Percentiles rank a stretch among this genome's conserved stretches.
Evolutionary conservation across 2,113 vertebrate genomes (phyloP).

Genomic region (Mormyrus iriodes): DNA sequence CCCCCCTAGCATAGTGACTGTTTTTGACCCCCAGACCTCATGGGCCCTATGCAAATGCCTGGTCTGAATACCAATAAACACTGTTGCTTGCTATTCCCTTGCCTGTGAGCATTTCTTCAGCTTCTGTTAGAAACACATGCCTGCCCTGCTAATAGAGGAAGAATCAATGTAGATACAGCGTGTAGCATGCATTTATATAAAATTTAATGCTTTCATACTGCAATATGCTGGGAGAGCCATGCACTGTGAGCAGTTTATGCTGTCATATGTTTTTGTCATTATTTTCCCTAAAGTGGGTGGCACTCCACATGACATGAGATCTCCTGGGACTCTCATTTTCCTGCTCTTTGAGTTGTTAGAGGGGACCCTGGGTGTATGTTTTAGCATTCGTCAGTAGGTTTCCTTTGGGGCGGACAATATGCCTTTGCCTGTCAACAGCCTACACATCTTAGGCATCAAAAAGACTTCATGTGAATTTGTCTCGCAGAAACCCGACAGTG

Average conservation of each 20-base stretch:
- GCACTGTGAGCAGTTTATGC: neutral
- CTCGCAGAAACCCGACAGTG: neutral
- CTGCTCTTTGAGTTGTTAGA: neutral
- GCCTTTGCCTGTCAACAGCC: neutral
- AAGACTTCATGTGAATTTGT: constrained; percentile 12
- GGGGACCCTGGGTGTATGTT: neutral
- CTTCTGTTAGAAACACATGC: neutral
- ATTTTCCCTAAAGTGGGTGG: neutral
- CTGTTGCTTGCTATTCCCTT: neutral
- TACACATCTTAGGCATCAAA: neutral
- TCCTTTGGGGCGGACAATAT: neutral
- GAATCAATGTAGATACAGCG: neutral
- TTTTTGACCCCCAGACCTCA: neutral
- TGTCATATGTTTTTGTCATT: neutral
- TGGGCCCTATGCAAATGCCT: neutral
- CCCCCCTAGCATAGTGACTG: neutral
- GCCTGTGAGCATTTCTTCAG: neutral
- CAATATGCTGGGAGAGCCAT: neutral
- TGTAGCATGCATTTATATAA: neutral
- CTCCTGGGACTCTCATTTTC: neutral
- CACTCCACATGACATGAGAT: neutral
- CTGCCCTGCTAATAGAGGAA: neutral
- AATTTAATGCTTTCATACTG: neutral
- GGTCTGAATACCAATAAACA: neutral
- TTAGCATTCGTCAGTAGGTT: neutral